phyloP scores from a whole-genome alignment of 2,113 vertebrate species.

The Sebastes fasciatus region DNA sequence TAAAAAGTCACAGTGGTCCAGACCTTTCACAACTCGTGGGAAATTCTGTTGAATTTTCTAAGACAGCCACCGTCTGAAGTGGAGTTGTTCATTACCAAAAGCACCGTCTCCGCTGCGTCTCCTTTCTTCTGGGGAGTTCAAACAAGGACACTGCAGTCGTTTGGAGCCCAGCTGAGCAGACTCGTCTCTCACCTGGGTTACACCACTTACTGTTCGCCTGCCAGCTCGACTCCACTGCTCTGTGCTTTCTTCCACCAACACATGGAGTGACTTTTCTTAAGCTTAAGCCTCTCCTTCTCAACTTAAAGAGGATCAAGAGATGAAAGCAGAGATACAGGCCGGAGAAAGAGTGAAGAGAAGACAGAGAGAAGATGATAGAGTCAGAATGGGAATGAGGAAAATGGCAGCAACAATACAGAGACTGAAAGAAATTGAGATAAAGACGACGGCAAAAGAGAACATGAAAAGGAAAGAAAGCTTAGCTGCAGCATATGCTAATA shows the following conservation, averaged over 20 bases:
- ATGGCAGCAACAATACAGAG: not conserved
- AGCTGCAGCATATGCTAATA: not conserved
- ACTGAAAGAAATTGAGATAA: not conserved
- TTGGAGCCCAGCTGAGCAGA: not conserved
- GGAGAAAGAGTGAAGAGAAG: not conserved
- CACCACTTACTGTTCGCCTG: not conserved
- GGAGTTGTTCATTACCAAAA: not conserved
- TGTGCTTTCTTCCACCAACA: not conserved
- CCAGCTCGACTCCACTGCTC: not conserved
- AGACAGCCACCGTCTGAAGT: not conserved
- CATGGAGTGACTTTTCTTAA: not conserved
- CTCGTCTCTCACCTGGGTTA: constrained; percentile 30
- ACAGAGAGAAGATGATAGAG: not conserved
- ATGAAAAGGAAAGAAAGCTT: not conserved
- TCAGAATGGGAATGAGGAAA: not conserved
- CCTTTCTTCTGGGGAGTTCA: constrained; percentile 11
- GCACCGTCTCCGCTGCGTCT: not conserved
- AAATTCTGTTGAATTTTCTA: not conserved
- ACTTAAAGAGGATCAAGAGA: constrained; percentile 32
- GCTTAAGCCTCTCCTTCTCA: constrained; percentile 14
- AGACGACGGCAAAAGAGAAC: not conserved
- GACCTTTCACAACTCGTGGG: not conserved
- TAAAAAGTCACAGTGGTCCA: not conserved
- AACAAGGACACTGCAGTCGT: constrained; percentile 28
- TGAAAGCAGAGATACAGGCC: constrained; percentile 1